A percentile compares a stretch with the other conserved stretches of the same genome.
Conservation (phyloP, 2,888 invertebrate genomes). For the Caenorhabditis becei region DNA sequence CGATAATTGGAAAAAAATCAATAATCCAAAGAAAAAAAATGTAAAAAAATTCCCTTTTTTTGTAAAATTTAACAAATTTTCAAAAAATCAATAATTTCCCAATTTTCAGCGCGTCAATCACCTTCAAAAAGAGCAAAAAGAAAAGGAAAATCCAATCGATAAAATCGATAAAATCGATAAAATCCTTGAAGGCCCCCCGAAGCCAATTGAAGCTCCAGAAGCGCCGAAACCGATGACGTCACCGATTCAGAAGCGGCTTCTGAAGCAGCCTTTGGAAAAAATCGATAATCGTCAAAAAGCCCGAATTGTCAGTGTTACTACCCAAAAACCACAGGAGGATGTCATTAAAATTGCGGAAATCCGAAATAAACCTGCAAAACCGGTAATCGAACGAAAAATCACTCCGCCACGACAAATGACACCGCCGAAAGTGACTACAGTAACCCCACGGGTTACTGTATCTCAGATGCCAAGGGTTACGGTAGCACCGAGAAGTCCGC, state of each 20-base stretch:
- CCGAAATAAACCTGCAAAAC: conserved; percentile 25
- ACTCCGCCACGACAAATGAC: conserved; percentile 10
- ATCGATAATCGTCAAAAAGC: conserved; percentile 29
- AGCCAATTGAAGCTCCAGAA: background rate
- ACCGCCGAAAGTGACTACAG: background rate
- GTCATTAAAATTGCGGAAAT: conserved; percentile 39
- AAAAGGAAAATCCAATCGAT: background rate
- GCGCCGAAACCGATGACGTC: background rate
- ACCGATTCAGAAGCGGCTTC: conserved; percentile 5
- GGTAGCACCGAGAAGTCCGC: conserved; percentile 6
- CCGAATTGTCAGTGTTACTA: conserved; percentile 48
- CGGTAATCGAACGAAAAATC: background rate
- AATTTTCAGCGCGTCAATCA: conserved; percentile 42
- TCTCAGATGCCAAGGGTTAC: conserved; percentile 24
- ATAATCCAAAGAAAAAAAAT: too few species aligned
- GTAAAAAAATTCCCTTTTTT: too few species aligned
- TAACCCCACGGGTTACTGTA: background rate
- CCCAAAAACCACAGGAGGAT: background rate
- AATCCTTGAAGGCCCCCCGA: background rate
- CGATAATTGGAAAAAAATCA: too few species aligned
- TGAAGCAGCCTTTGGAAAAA: background rate
- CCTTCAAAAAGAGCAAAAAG: conserved; percentile 44
- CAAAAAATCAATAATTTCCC: background rate
- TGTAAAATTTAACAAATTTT: background rate
- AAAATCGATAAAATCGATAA: background rate